phyloP scores from a whole-genome alignment of 2,888 invertebrate genomes.

The Ectropis crepuscularia region DNA sequence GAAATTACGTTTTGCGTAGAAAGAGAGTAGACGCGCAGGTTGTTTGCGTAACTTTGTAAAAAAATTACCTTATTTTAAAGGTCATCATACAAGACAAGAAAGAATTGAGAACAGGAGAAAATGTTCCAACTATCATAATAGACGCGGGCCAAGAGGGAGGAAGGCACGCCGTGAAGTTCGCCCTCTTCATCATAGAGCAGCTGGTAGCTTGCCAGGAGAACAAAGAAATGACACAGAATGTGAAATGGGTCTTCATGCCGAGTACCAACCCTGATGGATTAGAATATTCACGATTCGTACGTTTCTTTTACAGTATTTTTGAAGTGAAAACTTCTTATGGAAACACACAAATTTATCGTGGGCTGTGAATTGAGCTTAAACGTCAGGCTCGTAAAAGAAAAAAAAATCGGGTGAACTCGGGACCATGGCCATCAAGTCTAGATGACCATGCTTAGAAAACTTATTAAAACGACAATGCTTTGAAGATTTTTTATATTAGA shows the following conservation, averaged over 20 bases:
- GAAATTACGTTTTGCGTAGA: too few species aligned
- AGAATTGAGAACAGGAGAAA: background rate
- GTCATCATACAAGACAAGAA: conserved; percentile 11
- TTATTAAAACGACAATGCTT: too few species aligned
- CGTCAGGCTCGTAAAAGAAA: too few species aligned
- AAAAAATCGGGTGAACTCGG: too few species aligned
- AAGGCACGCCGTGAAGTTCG: conserved; percentile 58
- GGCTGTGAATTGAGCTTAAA: too few species aligned
- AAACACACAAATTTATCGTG: too few species aligned
- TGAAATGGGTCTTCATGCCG: conserved; percentile 70
- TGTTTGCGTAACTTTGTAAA: too few species aligned
- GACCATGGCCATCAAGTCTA: too few species aligned
- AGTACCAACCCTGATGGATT: conserved; percentile 72
- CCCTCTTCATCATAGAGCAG: conserved; percentile 67
- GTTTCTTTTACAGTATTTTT: conserved; percentile 27
- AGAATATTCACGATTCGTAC: conserved; percentile 65
- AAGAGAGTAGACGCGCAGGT: too few species aligned
- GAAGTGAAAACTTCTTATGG: too few species aligned
- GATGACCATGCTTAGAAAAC: too few species aligned
- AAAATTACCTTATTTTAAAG: conserved; percentile 9
- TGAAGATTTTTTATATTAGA: too few species aligned
- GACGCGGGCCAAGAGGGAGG: conserved; percentile 74
- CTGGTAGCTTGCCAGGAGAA: conserved; percentile 69
- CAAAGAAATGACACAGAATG: conserved; percentile 55
- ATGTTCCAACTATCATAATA: conserved; percentile 60